phyloP scores from a whole-genome alignment of 1,140 invertebrate species.

The Octopus sinensis region DNA sequence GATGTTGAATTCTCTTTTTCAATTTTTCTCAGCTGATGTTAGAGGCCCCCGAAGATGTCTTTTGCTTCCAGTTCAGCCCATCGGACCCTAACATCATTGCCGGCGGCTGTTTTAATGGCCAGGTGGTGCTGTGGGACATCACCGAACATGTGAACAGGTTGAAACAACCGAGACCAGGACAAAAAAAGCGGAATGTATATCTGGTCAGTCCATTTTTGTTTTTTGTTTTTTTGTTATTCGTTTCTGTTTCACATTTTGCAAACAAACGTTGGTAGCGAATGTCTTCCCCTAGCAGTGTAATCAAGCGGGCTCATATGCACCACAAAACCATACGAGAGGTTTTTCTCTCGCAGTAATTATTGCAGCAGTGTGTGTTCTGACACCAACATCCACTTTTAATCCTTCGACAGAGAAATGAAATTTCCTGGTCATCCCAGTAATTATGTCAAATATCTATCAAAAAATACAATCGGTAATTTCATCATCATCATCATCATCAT shows the following conservation, averaged over 20 bases:
- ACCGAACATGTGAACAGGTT: constrained; percentile 53
- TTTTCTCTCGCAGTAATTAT: too few species aligned
- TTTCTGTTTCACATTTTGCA: not conserved
- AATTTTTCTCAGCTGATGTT: constrained; percentile 53
- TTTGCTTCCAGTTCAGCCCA: constrained; percentile 57
- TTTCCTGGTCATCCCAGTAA: too few species aligned
- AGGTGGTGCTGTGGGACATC: constrained; percentile 61
- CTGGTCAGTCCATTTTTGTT: constrained; percentile 36
- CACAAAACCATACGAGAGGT: too few species aligned
- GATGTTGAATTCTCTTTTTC: not conserved
- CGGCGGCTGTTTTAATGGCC: constrained; percentile 61
- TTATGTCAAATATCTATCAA: too few species aligned
- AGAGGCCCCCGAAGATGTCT: constrained; percentile 59
- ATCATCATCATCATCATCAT: too few species aligned
- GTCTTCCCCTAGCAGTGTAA: not conserved
- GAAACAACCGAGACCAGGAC: constrained; percentile 46
- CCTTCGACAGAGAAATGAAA: too few species aligned
- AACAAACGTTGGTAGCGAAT: not conserved
- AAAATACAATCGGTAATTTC: too few species aligned
- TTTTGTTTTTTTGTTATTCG: too few species aligned
- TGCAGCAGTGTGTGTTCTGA: too few species aligned
- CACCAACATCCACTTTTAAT: too few species aligned
- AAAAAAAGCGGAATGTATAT: constrained; percentile 46
- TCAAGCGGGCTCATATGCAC: not conserved
- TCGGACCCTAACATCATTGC: constrained; percentile 56